Conservation (phyloP, 2,797 vertebrate genomes). For the Apodemus agrarius region DNA sequence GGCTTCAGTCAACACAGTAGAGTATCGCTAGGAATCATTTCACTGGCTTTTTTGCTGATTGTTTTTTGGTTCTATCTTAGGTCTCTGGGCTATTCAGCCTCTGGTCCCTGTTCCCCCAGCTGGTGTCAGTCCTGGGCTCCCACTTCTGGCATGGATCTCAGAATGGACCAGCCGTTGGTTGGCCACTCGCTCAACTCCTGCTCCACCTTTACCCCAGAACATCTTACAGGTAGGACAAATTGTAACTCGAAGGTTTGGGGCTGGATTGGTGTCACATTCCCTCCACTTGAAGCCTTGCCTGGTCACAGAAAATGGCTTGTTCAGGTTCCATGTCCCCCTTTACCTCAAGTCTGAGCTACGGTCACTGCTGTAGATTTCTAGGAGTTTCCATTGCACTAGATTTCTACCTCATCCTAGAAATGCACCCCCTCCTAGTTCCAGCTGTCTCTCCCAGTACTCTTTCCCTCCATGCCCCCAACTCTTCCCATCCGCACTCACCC, state of each 20-base stretch:
- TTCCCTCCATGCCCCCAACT: background rate
- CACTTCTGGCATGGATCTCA: background rate
- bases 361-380: background rate
- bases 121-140: background rate
- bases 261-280: background rate
- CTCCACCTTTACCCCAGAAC: background rate
- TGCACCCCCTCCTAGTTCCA: background rate
- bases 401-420: background rate
- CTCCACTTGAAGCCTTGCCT: background rate
- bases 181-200: background rate
- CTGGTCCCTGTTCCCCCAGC: background rate
- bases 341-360: background rate
- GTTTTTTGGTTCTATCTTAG: background rate
- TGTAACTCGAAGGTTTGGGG: background rate
- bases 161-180: background rate
- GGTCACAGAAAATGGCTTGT: background rate
- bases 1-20: background rate
- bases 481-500: background rate
- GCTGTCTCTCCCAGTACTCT: background rate
- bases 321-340: background rate
- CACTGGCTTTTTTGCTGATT: background rate
- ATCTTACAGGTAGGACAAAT: background rate
- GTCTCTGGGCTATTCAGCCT: background rate
- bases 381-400: background rate
- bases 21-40: background rate